phyloP scores from a whole-genome alignment of 1,140 invertebrate genomes.

The Calosoma granatense region DNA sequence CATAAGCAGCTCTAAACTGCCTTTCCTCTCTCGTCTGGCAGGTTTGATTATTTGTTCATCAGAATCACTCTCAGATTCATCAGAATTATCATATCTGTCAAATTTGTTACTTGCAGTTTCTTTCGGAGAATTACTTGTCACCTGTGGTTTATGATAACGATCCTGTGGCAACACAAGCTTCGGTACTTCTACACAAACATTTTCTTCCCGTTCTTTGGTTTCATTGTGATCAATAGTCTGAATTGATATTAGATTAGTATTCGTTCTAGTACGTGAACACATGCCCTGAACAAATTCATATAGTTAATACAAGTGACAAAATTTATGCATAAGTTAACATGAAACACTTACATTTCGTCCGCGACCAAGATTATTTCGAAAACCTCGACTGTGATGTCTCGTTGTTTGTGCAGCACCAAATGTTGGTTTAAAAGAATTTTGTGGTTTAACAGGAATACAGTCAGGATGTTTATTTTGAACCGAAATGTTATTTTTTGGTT shows the following conservation, averaged over 20 bases:
- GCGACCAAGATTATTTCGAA: slow-evolving; percentile 17
- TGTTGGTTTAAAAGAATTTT: background rate
- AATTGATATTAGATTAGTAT: slow-evolving; percentile 24
- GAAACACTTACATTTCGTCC: slow-evolving; percentile 28
- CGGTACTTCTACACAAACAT: slow-evolving; percentile 2
- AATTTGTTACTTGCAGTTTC: slow-evolving; percentile 27
- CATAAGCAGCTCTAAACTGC: slow-evolving; percentile 32
- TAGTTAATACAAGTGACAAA: slow-evolving; percentile 8
- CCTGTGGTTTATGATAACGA: slow-evolving; percentile 18
- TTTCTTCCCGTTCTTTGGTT: slow-evolving; percentile 11
- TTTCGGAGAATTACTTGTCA: background rate
- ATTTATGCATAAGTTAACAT: no score
- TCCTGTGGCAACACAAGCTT: slow-evolving; percentile 26
- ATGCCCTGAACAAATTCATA: slow-evolving; percentile 22
- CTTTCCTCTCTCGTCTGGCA: slow-evolving; percentile 5
- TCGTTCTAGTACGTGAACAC: slow-evolving; percentile 18
- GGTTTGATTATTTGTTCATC: slow-evolving; percentile 17
- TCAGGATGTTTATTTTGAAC: background rate
- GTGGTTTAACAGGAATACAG: background rate
- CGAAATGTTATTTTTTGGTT: slow-evolving; percentile 17
- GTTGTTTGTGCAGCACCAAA: background rate
- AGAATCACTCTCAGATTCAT: slow-evolving; percentile 29
- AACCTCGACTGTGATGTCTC: slow-evolving; percentile 12
- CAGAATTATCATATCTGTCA: slow-evolving; percentile 27
- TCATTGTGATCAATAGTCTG: slow-evolving; percentile 16